Evolutionary conservation across 2,113 vertebrate species (phyloP).

Genomic region (Erinaceus europaeus): DNA sequence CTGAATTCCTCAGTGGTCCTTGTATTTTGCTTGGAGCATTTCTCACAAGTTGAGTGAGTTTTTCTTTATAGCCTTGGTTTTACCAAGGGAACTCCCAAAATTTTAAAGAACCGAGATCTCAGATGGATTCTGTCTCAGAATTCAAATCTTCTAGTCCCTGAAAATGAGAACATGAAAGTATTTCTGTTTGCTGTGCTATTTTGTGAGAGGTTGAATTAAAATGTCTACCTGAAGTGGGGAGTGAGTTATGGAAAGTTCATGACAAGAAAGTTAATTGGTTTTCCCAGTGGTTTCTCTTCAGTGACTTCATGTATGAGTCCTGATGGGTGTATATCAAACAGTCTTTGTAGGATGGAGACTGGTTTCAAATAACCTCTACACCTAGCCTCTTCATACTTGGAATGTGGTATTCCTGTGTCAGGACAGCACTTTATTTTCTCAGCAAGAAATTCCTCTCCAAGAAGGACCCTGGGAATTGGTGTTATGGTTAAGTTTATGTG

Average conservation of each 20-base stretch:
- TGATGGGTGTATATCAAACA: constrained; percentile 15
- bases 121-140: constrained; percentile 4
- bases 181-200: not conserved
- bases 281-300: constrained; percentile 21
- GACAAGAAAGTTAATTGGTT: constrained; percentile 26
- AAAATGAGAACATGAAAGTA: not conserved
- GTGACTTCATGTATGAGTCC: not conserved
- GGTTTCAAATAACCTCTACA: constrained; percentile 9
- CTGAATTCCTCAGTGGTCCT: not conserved
- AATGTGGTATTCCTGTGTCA: not conserved
- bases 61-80: constrained; percentile 24
- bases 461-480: not conserved
- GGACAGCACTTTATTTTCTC: not conserved
- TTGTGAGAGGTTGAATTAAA: constrained; percentile 35
- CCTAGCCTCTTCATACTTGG: not conserved
- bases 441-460: not conserved
- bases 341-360: not conserved
- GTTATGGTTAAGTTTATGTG: not conserved
- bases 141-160: not conserved
- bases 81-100: not conserved
- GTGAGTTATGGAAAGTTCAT: not conserved
- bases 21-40: constrained; percentile 18
- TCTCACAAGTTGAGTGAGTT: not conserved
- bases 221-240: not conserved
- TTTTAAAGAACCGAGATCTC: not conserved